Evolutionary conservation across 1,140 invertebrate genomes (phyloP).

Genomic region (Drosophila saltans): DNA sequence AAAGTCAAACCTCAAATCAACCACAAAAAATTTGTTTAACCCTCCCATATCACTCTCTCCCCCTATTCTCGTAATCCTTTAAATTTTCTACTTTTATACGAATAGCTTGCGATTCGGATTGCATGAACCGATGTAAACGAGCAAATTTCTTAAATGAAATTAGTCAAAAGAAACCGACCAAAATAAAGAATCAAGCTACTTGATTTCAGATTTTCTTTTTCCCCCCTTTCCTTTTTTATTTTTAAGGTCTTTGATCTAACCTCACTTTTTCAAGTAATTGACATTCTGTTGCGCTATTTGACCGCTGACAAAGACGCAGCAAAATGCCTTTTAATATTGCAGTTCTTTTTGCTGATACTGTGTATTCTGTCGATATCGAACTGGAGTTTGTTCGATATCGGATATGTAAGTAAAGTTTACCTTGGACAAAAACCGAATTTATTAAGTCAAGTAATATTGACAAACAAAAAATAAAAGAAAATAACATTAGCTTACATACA

Average conservation of each 20-base stretch:
- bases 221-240: neutral
- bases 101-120: conserved; percentile 55
- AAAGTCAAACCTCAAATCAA: conserved; percentile 61
- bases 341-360: conserved; percentile 33
- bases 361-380: no score
- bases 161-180: conserved; percentile 51
- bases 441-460: no score
- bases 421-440: no score
- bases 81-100: conserved; percentile 46
- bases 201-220: conserved; percentile 22
- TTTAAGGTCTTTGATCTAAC: conserved; percentile 45
- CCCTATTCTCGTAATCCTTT: conserved; percentile 56
- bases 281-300: conserved; percentile 62
- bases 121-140: conserved; percentile 17
- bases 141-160: conserved; percentile 48
- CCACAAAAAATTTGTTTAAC: conserved; percentile 34
- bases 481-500: no score
- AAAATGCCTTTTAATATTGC: conserved; percentile 38
- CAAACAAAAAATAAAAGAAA: no score
- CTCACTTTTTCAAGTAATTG: conserved; percentile 55
- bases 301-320: conserved; percentile 29
- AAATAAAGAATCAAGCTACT: conserved; percentile 35
- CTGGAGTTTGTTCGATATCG: no score
- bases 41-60: conserved; percentile 19
- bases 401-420: no score